Evolutionary conservation across 1,140 invertebrate species (phyloP), one percentile per base, ranked within the genome.

Genomic region (Pogonus chalceus): DNA sequence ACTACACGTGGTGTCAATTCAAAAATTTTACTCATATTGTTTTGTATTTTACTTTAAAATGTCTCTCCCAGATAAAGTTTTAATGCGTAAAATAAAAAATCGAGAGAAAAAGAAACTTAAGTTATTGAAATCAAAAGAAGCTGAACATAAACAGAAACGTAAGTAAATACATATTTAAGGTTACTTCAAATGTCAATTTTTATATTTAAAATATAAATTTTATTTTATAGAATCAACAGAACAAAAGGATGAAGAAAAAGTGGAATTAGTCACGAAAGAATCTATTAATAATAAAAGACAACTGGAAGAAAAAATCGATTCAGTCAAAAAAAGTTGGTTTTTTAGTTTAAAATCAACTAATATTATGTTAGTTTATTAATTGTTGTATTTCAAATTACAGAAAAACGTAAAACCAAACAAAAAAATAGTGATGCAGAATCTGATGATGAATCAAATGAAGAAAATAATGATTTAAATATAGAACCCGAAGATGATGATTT

Each of bases 1-100:
- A n/a, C n/a, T n/a, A 31, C 26, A 31, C 26, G 26, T 31, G 26
- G 26, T n/a, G n/a, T n/a, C n/a, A n/a, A n/a, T n/a, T n/a, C n/a
- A n/a, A n/a, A n/a, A n/a, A n/a, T n/a, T n/a, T n/a, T n/a, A n/a
- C n/a, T n/a, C n/a, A n/a, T n/a, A n/a, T n/a, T n/a, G n/a, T n/a
- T n/a, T n/a, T n/a, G n/a, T n/a, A n/a, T n/a, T n/a, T n/a, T n/a
- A n/a, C 26, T 0, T 48, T 48, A 71, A 65, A 60, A 88, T 88
- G 84, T 82, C 83, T 51, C 76, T 87, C 1, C 79, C 82, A 24
- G 84, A 88, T 53, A 87, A 88, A 72, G 76, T 88, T 20, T 72
- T 89, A 51, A 83, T 87, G 74, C 73, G 84, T 52, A 90, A 89
- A 71, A 83, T 88, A 52, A 85, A 82, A 53, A 87, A 87, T 63